Percentiles rank a stretch among this genome's conserved stretches.
phyloP scores from a whole-genome alignment of 2,888 invertebrate species.

The Colletes collaris region DNA sequence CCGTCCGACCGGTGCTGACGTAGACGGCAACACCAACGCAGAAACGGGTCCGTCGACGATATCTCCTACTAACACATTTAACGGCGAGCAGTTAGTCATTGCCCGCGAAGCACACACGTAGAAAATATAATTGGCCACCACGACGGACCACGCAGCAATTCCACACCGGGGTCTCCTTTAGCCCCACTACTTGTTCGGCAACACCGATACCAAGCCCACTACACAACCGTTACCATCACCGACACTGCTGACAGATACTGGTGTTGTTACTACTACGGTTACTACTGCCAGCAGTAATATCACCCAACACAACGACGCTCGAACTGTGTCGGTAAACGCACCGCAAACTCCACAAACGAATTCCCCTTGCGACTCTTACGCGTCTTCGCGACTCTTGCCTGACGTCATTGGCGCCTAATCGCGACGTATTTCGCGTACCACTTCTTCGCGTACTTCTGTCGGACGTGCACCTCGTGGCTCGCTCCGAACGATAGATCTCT shows the following conservation, averaged over 20 bases:
- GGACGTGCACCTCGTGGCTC: slow-evolving; percentile 33
- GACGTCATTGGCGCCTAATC: slow-evolving; percentile 80
- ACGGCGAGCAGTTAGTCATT: slow-evolving; percentile 77
- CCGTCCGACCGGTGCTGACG: slow-evolving; percentile 80
- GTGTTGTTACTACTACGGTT: slow-evolving; percentile 49
- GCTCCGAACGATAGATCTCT: not conserved
- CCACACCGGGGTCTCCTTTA: slow-evolving; percentile 61
- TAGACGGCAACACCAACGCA: slow-evolving; percentile 70
- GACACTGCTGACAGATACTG: slow-evolving; percentile 40
- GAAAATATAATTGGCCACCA: slow-evolving; percentile 66
- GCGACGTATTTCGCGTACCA: slow-evolving; percentile 68
- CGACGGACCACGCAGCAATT: slow-evolving; percentile 64
- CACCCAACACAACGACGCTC: slow-evolving; percentile 29
- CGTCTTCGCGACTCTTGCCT: slow-evolving; percentile 66
- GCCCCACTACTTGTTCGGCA: slow-evolving; percentile 51
- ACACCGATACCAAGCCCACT: slow-evolving; percentile 44
- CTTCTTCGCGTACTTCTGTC: slow-evolving; percentile 35
- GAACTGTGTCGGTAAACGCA: slow-evolving; percentile 56
- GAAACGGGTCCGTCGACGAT: slow-evolving; percentile 68
- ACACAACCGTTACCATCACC: slow-evolving; percentile 44
- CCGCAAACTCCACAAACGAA: slow-evolving; percentile 56
- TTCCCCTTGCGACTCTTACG: slow-evolving; percentile 51
- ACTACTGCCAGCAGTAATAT: slow-evolving; percentile 51
- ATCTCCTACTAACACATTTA: slow-evolving; percentile 78
- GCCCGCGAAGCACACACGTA: slow-evolving; percentile 71